These are phyloP conservation scores for Eustalomyia histrio DNA, from an alignment of 2,888 invertebrate genomes.

Conservation along the genomic window DNA sequence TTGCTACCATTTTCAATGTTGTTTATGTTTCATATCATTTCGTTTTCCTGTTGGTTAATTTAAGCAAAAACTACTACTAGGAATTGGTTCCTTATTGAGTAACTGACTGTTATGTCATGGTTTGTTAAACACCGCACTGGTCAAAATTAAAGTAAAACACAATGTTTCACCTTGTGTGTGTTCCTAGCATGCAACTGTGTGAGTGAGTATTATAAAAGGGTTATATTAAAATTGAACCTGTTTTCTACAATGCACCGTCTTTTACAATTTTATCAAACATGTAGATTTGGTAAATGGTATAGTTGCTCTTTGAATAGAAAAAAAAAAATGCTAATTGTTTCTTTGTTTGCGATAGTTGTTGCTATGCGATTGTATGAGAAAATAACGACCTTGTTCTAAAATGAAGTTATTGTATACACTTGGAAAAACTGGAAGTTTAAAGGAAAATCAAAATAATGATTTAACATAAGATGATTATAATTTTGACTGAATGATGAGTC, in stretches of 20 bases:
- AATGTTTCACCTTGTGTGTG: constrained; percentile 29
- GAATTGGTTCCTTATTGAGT: constrained; percentile 15
- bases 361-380: constrained; percentile 39
- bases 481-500: too few relatives aligned
- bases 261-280: background rate
- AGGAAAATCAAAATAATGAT: too few relatives aligned
- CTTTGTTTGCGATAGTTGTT: constrained; percentile 27
- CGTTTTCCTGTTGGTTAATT: constrained; percentile 1
- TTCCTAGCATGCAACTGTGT: background rate
- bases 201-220: constrained; percentile 10
- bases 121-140: constrained; percentile 51
- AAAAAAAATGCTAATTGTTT: constrained; percentile 40
- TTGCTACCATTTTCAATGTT: background rate
- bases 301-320: background rate
- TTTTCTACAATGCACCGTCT: background rate
- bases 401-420: background rate
- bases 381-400: constrained; percentile 49
- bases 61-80: background rate
- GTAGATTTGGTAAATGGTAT: background rate
- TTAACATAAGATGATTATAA: too few relatives aligned
- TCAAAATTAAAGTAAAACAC: constrained; percentile 16
- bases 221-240: constrained; percentile 38
- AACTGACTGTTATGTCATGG: constrained; percentile 51
- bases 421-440: background rate
- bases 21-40: background rate